Base-by-base conservation (phyloP, 1,140 invertebrate genomes). In the Lordiphosa collinella region DNA sequence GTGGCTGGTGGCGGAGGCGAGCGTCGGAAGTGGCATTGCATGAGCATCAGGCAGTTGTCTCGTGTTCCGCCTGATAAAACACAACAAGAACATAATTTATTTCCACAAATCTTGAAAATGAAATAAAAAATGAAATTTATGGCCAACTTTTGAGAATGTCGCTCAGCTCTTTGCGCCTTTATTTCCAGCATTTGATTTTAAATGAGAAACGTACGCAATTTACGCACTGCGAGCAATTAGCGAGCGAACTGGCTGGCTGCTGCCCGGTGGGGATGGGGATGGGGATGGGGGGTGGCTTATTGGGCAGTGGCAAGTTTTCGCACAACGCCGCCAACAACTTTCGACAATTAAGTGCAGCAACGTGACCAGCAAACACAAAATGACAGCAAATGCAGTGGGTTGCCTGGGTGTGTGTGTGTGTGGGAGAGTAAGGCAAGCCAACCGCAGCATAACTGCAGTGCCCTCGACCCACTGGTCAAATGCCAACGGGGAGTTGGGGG, bases 51-150 rank as follows among this genome's bases (percentile, higher is more conserved):
- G 65, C 65, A 68, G 68, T 68, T 68, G 65, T 68, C 65, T 68
- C 63, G 64, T 68, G 65, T 68, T 68, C 65, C 65, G 65, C 65
- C 64, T 68, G 65, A 68, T 68, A 68, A 68, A 68, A 68, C 65
- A 68, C 65, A 68, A 68, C 65, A 68, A 67, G 62, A 67, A 67
- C 63, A 67, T 68, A 68, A 68, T 68, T 68, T 68, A 68, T 68
- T 68, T 68, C 36, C 63, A 43, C 48, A 68, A 62, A 68, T 60
- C 65, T 67, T 68, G 63, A 67, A 68, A 68, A 68, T 60, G 58
- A 59, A 48, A 52, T 53, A 55, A 58, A 48, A 57, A 46, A 66
- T 65, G 51, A 57, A 66, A 66, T 66, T 64, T 66, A 66, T 66
- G 63, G 60, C 35, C 37, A 63, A 63, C 60, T 65, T 65, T 65